Conservation (phyloP, 92 coral and sea anemone genomes). For the Micromussa lordhowensis region DNA sequence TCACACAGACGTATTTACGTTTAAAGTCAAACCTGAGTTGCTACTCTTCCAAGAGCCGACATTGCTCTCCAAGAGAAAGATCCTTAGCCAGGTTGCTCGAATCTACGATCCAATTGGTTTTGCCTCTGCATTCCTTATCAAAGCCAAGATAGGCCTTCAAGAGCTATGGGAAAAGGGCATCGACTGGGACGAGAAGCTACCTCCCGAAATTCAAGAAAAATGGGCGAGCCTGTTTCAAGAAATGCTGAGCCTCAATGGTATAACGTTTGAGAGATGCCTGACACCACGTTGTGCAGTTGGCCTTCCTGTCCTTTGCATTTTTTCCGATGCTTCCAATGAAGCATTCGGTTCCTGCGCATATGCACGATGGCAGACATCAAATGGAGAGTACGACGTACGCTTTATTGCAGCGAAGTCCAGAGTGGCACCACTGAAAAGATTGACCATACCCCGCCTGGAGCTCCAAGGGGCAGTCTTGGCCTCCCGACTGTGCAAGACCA, state of each 20-base stretch:
- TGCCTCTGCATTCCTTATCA: too few species aligned
- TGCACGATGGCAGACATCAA: constrained; percentile 31
- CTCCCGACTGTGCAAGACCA: constrained; percentile 40
- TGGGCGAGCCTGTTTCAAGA: constrained; percentile 31
- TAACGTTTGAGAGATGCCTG: too few species aligned
- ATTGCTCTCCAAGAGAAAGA: constrained; percentile 40
- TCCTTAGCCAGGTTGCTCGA: too few species aligned
- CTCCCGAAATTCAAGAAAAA: constrained; percentile 19
- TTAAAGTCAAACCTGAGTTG: constrained; percentile 13
- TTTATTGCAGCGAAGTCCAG: constrained; percentile 42
- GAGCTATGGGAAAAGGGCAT: constrained; percentile 53
- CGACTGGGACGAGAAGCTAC: constrained; percentile 55
- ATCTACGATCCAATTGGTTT: too few species aligned
- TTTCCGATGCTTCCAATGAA: constrained; percentile 36
- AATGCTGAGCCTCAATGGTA: constrained; percentile 34
- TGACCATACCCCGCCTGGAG: too few species aligned
- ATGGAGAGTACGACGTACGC: background rate
- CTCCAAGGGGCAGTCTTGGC: constrained; percentile 38
- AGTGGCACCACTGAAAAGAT: constrained; percentile 30
- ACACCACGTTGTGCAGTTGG: constrained; percentile 27
- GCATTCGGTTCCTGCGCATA: constrained; percentile 63
- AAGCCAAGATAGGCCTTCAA: too few species aligned
- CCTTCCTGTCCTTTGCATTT: constrained; percentile 44
- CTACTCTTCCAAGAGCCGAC: background rate
- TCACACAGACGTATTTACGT: constrained; percentile 2